Conservation (phyloP, 2,797 vertebrate genomes). For the Lepidocolaptes lacrymiger region DNA sequence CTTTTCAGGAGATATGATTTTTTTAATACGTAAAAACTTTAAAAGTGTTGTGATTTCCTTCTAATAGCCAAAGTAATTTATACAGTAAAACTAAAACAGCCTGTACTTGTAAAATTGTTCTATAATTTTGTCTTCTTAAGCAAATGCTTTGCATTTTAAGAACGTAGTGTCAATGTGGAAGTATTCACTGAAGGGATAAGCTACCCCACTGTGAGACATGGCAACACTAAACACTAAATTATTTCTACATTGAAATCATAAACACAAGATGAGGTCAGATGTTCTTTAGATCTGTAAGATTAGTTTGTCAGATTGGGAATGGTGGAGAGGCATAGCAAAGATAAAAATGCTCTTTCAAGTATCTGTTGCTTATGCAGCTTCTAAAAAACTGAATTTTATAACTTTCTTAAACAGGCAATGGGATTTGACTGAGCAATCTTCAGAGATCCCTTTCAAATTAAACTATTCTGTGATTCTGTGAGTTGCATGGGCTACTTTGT, state of each 20-base stretch:
- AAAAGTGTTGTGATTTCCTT: background rate
- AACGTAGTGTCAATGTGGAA: background rate
- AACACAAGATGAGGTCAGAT: background rate
- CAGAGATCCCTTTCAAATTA: background rate
- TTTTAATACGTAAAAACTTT: background rate
- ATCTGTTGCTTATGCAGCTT: background rate
- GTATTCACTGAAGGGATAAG: background rate
- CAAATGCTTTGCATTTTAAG: background rate
- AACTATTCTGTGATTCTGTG: background rate
- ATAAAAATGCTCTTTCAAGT: background rate
- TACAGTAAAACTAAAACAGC: background rate
- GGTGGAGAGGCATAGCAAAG: background rate
- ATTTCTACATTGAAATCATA: background rate
- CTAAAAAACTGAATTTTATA: background rate
- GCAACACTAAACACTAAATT: background rate
- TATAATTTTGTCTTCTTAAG: background rate
- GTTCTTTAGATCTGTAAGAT: background rate
- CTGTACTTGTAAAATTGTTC: background rate
- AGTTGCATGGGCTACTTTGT: background rate
- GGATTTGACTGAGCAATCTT: background rate
- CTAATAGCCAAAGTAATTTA: background rate
- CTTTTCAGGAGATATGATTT: background rate
- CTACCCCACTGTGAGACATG: background rate
- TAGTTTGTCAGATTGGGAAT: background rate
- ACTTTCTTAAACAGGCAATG: background rate